Percentiles rank a stretch among this genome's conserved stretches.
Evolutionary conservation across 2,113 vertebrate genomes (phyloP).

Genomic region (Bucco capensis): DNA sequence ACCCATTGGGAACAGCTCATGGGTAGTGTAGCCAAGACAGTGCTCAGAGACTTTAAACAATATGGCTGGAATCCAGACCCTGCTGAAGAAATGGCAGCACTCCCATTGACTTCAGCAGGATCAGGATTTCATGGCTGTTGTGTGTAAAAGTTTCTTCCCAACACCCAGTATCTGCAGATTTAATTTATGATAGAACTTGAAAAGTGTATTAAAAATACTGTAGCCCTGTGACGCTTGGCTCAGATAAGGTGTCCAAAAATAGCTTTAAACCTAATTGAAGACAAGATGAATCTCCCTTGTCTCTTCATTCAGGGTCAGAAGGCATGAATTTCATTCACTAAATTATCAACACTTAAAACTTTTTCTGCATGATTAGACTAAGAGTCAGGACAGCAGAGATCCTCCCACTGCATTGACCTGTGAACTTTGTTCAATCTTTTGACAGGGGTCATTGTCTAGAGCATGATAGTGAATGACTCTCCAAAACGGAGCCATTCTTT

Average conservation of each 20-base stretch:
- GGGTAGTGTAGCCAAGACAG: constrained; percentile 13
- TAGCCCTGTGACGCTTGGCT: neutral
- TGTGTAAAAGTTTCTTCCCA: constrained; percentile 17
- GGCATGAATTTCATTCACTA: constrained; percentile 69
- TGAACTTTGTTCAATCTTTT: constrained; percentile 77
- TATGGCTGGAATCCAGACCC: constrained; percentile 38
- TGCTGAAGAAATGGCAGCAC: constrained; percentile 27
- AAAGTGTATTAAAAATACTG: neutral
- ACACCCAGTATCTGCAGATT: neutral
- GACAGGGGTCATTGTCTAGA: constrained; percentile 81
- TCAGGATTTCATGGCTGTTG: neutral
- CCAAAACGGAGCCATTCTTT: constrained; percentile 66
- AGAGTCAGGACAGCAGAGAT: constrained; percentile 65
- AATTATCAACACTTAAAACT: constrained; percentile 70
- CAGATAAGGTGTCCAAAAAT: constrained; percentile 18
- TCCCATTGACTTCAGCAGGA: constrained; percentile 8
- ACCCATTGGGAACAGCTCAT: constrained; percentile 5
- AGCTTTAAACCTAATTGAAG: constrained; percentile 59
- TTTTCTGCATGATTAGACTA: constrained; percentile 80
- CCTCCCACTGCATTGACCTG: constrained; percentile 78
- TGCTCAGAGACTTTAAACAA: neutral
- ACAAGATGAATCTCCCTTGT: constrained; percentile 49
- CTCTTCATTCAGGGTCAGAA: constrained; percentile 71
- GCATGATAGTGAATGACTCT: constrained; percentile 61
- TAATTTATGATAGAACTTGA: neutral